phyloP scores from a whole-genome alignment of 2,888 invertebrate species.

The Eupithecia inturbata region DNA sequence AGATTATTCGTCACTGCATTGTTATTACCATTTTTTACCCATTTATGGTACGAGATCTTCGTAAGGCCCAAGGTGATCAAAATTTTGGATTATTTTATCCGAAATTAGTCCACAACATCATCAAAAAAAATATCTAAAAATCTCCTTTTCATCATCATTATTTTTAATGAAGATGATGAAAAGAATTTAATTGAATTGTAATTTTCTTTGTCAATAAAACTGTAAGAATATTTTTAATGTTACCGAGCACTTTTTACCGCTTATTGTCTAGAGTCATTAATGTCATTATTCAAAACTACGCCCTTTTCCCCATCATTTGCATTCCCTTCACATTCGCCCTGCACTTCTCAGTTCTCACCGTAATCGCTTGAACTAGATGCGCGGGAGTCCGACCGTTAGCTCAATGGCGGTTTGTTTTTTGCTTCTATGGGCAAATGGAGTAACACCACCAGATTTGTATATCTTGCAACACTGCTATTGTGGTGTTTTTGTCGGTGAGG shows the following conservation, averaged over 20 bases:
- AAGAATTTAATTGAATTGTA: too few relatives aligned
- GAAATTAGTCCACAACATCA: too few relatives aligned
- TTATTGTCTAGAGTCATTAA: neutral
- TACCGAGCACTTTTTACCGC: neutral
- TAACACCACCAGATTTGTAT: constrained; percentile 9
- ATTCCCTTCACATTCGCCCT: constrained; percentile 12
- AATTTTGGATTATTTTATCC: too few relatives aligned
- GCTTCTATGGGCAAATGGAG: constrained; percentile 26
- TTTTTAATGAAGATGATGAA: too few relatives aligned
- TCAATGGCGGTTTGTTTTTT: constrained; percentile 31
- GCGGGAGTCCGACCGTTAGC: constrained; percentile 33
- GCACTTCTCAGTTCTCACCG: constrained; percentile 14
- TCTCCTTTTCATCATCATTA: too few relatives aligned
- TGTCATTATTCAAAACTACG: neutral
- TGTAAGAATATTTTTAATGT: too few relatives aligned
- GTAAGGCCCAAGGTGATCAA: too few relatives aligned
- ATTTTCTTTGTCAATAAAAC: too few relatives aligned
- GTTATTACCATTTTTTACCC: too few relatives aligned
- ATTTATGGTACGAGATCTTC: too few relatives aligned
- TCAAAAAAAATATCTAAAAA: too few relatives aligned
- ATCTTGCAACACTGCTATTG: constrained; percentile 24
- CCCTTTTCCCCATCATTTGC: neutral
- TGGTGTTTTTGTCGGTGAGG: constrained; percentile 17
- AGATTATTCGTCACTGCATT: too few relatives aligned
- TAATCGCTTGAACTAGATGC: constrained; percentile 32